A percentile compares a stretch with the other conserved stretches of the same genome.
Evolutionary conservation across 1,140 invertebrate species (phyloP).

Genomic region (Tribolium castaneum): DNA sequence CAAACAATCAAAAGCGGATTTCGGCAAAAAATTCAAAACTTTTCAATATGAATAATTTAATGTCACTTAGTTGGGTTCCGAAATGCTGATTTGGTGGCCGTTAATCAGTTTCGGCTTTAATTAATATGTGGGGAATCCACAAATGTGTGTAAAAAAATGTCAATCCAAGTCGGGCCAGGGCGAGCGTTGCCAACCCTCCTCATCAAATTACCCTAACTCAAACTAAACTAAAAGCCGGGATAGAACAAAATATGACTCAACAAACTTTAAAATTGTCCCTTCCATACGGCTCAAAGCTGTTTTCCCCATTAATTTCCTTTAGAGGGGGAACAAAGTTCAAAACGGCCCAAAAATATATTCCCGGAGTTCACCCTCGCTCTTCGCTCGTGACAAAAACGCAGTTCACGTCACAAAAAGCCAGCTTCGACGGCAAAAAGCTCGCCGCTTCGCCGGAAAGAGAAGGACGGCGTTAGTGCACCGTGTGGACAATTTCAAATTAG

Average conservation of each 20-base stretch:
- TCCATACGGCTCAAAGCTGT: slow-evolving; percentile 49
- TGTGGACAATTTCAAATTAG: slow-evolving; percentile 58
- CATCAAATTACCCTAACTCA: slow-evolving; percentile 50
- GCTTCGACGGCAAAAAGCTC: slow-evolving; percentile 44
- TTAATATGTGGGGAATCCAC: not conserved
- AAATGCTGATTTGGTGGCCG: not conserved
- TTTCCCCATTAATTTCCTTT: slow-evolving; percentile 60
- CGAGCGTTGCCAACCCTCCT: slow-evolving; percentile 37
- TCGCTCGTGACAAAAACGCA: slow-evolving; percentile 46
- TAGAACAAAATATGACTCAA: slow-evolving; percentile 47
- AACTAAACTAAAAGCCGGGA: slow-evolving; percentile 42
- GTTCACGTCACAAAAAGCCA: slow-evolving; percentile 50
- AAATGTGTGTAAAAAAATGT: not conserved
- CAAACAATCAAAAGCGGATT: not conserved
- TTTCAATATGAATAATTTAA: not conserved
- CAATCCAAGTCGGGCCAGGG: slow-evolving; percentile 7
- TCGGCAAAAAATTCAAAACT: not conserved
- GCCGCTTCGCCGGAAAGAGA: slow-evolving; percentile 49
- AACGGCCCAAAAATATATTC: slow-evolving; percentile 60
- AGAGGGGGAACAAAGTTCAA: slow-evolving; percentile 55
- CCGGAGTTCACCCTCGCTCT: slow-evolving; percentile 39
- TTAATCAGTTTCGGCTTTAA: slow-evolving; percentile 6
- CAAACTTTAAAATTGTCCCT: slow-evolving; percentile 58
- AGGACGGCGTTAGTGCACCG: slow-evolving; percentile 49
- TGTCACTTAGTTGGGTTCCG: not conserved